phyloP scores from a whole-genome alignment of 2,888 invertebrate genomes.

The Bellardia pandia region DNA sequence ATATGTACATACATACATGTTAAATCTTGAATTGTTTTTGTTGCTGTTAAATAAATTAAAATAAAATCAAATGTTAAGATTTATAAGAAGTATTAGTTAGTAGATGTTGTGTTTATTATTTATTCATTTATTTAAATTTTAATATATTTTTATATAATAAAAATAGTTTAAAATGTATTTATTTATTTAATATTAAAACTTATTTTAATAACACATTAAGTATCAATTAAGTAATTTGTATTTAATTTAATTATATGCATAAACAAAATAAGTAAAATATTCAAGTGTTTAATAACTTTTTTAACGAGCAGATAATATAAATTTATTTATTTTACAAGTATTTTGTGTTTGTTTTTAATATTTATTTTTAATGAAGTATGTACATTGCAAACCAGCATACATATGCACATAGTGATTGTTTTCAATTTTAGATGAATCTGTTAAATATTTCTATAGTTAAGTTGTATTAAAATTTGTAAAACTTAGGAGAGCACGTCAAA shows the following conservation, averaged over 20 bases:
- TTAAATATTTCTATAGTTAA: too few species aligned
- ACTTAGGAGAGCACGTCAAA: too few species aligned
- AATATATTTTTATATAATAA: not conserved
- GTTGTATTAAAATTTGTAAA: too few species aligned
- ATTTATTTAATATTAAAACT: not conserved
- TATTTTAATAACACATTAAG: not conserved
- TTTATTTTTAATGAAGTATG: too few species aligned
- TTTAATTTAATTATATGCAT: not conserved
- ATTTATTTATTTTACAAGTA: too few species aligned
- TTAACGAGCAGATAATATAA: too few species aligned
- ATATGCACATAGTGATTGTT: too few species aligned
- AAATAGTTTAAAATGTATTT: not conserved
- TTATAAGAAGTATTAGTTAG: constrained; percentile 11
- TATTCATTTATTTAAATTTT: constrained; percentile 12
- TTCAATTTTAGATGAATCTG: too few species aligned
- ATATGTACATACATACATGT: not conserved
- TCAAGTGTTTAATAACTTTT: too few species aligned
- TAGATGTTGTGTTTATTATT: constrained; percentile 12
- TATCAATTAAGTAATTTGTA: constrained; percentile 24
- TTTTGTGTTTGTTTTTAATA: too few species aligned
- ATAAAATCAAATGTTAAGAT: constrained; percentile 20
- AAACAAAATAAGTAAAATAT: too few species aligned
- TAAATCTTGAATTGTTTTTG: constrained; percentile 53
- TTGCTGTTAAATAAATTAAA: constrained; percentile 39
- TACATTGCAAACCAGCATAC: too few species aligned